Evolutionary conservation across 1,140 invertebrate species (phyloP), one percentile per base, ranked within the genome.

Genomic region (Mercenaria mercenaria): DNA sequence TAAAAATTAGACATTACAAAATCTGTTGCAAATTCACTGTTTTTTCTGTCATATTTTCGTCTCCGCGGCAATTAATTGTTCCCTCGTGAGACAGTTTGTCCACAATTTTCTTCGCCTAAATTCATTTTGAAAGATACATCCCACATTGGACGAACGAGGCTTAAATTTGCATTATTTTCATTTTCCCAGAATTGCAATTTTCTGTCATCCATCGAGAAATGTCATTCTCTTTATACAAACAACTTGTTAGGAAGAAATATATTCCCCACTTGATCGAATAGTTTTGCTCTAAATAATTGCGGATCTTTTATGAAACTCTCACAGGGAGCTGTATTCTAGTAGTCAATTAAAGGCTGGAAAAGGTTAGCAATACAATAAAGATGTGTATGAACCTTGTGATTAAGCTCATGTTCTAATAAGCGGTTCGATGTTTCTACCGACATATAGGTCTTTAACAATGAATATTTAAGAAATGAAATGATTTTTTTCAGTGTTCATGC

Each of bases 131-230:
- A 32, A 29, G 80, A 79, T 52, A 67, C 80, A 82, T 64, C 61
- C 80, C 80, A 59, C 56, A 67, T 64, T 61, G 56, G 61, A 64
- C 80, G 52, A 59, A 29, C 56, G 50, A 11, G 74, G 72, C 85
- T 87, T 87, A 77, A 79, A 87, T 87, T 87, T 87, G 85, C 85
- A 87, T 87, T 77, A 87, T 87, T 87, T 87, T 87, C 72, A 87
- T 87, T 87, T 87, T 87, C 85, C 76, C 85, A 77, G 72, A 79
- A 87, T 87, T 87, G 74, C 72, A 56, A 79, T 77, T 79, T 79
- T 76, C 72, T 87, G 85, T 87, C 85, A 79, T 69, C 67, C 64
- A 47, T 85, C 47, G 64, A 72, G 64, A 20, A 64, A 64, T 56
- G 82, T 85, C 82, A 85, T 69, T 85, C 64, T 85, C 82, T 85